A percentile compares a stretch with the other conserved stretches of the same genome.
These are phyloP conservation scores for Norana najaformis DNA, from an alignment of 2,888 invertebrate species.

Conservation along the genomic window DNA sequence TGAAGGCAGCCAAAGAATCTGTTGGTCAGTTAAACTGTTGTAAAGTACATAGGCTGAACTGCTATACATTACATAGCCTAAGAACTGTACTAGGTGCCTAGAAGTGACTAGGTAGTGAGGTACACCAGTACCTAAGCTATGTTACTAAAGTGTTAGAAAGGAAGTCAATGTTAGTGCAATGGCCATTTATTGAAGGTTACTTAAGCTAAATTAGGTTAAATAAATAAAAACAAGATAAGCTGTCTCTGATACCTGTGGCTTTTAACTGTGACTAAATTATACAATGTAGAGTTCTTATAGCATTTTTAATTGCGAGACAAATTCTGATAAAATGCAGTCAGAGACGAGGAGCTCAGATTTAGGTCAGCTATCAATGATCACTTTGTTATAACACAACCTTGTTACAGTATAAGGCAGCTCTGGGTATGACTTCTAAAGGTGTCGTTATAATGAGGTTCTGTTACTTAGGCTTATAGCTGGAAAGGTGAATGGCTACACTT, in stretches of 20 bases:
- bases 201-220: background rate
- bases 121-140: background rate
- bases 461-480: background rate
- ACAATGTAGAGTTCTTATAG: background rate
- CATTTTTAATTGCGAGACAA: background rate
- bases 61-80: background rate
- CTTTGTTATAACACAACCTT: background rate
- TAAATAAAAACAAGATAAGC: background rate
- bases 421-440: background rate
- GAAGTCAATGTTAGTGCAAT: background rate
- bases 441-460: too few species aligned
- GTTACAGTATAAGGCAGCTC: background rate
- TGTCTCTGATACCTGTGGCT: background rate
- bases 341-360: background rate
- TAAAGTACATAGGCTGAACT: background rate
- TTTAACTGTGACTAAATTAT: background rate
- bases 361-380: background rate
- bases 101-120: too few species aligned
- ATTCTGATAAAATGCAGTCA: background rate
- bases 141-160: background rate
- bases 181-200: background rate
- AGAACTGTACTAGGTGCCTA: too few species aligned
- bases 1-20: conserved; percentile 61
- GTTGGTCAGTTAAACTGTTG: conserved; percentile 17
- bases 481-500: background rate